Base-by-base conservation (phyloP, 2,888 invertebrate genomes). In the Diaphora mendica region DNA sequence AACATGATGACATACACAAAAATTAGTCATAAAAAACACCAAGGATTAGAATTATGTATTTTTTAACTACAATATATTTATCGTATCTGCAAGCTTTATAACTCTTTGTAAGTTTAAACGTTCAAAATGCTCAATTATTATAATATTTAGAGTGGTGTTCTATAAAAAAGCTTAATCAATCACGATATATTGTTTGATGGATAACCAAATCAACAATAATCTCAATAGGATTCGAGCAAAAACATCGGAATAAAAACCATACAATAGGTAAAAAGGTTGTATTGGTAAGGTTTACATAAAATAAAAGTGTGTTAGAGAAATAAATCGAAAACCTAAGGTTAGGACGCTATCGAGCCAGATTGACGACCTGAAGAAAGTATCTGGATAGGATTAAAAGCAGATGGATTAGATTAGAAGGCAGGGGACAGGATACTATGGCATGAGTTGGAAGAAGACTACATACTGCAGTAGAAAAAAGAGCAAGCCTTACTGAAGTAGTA, bases 211-310 rank as follows among this genome's bases (percentile, higher is more conserved):
- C 79, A 73, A 79, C 83, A 83, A 77, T 80, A 77, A 83, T 85
- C 82, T 83, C 66, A 76, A 79, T 73, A 62, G 77, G 74, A 81
- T 80, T 83, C 79, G 78, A 74, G 83, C 83, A 86, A 85, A 85
- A 86, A 86, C 77, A 51, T 64, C 39, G 33, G 62, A 73, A 73
- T 83, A 80, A 82, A 83, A 82, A 84, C 79, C 76, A 85, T 78
- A 85, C 66, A 70, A 72, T 68, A 13, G 73, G 75, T 76, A 73
- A 71, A 65, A 77, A 39, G 64, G 62, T 23, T 30, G 23, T 1
- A 15, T 0, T 0, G 7, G n/a, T 30, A 64, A 3, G 81, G 83
- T 76, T 83, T 83, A 85, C 67, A 85, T 85, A 78, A 48, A 33
- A 30, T 30, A 62, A 62, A 62, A 62, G 15, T 59, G 15, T 26